Base-by-base conservation (phyloP, 1,140 invertebrate species). In the Drosophila miranda region DNA sequence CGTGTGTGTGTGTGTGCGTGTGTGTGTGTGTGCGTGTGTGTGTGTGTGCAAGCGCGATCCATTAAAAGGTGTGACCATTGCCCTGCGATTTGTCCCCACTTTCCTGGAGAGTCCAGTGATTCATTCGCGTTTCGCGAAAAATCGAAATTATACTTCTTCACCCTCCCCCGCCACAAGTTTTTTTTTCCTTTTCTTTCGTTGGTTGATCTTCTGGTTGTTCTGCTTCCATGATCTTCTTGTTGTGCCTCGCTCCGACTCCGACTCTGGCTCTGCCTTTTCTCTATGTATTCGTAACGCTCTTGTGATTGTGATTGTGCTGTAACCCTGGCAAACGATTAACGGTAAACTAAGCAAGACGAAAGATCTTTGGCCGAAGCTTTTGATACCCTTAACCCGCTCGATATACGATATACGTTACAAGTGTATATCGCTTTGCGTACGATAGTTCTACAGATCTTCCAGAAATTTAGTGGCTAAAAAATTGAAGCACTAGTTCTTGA, bases 251-350 rank as follows among this genome's bases (percentile, higher is more conserved):
- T 26, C 23, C 4, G 4, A 3, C 23, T 26, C 23, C 0, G 4
- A 0, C 4, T 26, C 3, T 5, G 23, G 4, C 42, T 43, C 42
- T 43, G 44, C 4, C 57, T 54, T 64, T 14, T 49, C 44, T 46
- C 45, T 16, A 30, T 45, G 16, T 38, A 56, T 74, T 73, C 34
- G 34, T 13, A 38, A 55, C 69, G 77, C 50, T 66, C 30, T 79
- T 63, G 23, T 80, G 44, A 38, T 79, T 63, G 23, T 80, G 44
- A 38, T 14, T 56, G 55, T 79, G 80, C 64, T 86, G 80, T 86
- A 76, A 79, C 76, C 63, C 49, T 68, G 66, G 58, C 71, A 75
- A 75, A 84, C 79, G 71, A 76, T 74, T 84, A 84, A 84, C 78
- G 74, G 63, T 87, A 80, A 81, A 73, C 50, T 69, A 54, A 68